Evolutionary conservation across 1,140 invertebrate genomes (phyloP), one percentile per base, ranked within the genome.

Genomic region (Penaeus vannamei): DNA sequence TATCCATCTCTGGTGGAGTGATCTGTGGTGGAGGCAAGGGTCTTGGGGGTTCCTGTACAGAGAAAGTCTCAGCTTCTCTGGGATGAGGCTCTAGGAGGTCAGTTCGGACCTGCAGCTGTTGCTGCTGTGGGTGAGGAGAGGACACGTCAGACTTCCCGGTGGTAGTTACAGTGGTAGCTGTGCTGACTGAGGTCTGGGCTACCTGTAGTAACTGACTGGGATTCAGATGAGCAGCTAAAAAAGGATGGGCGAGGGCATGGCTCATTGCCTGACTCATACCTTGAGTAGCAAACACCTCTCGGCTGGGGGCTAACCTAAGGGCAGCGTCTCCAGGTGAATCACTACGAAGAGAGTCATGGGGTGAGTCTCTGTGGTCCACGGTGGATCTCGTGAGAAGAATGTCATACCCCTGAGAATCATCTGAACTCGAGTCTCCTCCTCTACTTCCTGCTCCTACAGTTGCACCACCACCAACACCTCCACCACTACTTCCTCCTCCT

Each of bases 251-350:
- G 29, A 91, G 89, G 77, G 89, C 91, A 80, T 91, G 91, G 53
- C 91, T 91, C 91, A 91, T 91, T 36, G 91, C 91, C 84, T 90
- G 89, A 84, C 91, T 91, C 85, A 91, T 91, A 59, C 81, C 86
- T 77, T 42, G 80, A 14, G 42, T 32, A 2, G 84, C 46, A 60
- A 84, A 84, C 76, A 69, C 61, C 59, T 84, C 81, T 53, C 77
- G 60, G 76, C 61, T 59, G 26, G 60, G 60, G 79, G 80, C 59
- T n/a, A 80, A 79, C 22, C 81, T 82, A 17, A 76, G 42, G 53
- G 72, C 72, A 22, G 60, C 53, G 22, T 87, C 86, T 64, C 77
- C 88, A 2, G 88, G 88, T 22, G 84, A 85, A 72, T 86, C 79
- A 59, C 88, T 90, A 8, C 76, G 83, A 5, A 85, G 60, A 26